Evolutionary conservation across 2,888 invertebrate genomes (phyloP).

Genomic region (Abrostola tripartita): DNA sequence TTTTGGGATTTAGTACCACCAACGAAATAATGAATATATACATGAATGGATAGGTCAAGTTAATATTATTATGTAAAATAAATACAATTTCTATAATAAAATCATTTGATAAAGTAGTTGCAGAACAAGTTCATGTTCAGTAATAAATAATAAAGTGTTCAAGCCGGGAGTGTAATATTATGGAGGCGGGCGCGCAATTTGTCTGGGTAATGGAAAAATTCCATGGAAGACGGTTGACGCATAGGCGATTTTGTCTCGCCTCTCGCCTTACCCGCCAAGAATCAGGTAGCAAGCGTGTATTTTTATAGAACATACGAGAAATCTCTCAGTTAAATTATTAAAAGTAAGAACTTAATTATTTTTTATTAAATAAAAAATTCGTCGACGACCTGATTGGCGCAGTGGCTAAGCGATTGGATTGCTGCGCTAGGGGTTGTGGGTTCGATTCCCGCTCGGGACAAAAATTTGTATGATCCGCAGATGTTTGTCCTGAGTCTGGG

Average conservation of each 20-base stretch:
- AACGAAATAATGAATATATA: no score
- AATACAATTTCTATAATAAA: background rate
- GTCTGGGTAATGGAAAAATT: constrained; percentile 85
- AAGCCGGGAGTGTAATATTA: constrained; percentile 61
- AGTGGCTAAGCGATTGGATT: no score
- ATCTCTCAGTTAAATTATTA: background rate
- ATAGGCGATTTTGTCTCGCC: constrained; percentile 46
- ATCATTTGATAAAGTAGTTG: background rate
- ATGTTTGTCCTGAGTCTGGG: no score
- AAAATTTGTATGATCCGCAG: no score
- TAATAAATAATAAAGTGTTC: constrained; percentile 77
- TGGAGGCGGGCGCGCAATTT: constrained; percentile 79
- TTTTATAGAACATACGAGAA: constrained; percentile 12
- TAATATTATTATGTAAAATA: background rate
- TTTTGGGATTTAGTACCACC: no score
- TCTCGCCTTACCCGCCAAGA: constrained; percentile 30
- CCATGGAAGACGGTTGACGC: constrained; percentile 79
- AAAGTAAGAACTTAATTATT: background rate
- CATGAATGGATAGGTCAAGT: no score
- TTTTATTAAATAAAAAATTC: no score
- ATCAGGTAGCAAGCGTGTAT: constrained; percentile 12
- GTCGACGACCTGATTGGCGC: no score
- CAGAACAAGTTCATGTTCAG: constrained; percentile 41
- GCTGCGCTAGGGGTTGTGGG: no score
- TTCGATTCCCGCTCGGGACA: no score